These are phyloP conservation scores for Trichacis sp. DNA, from an alignment of 2,888 invertebrate genomes.

Conservation along the genomic window DNA sequence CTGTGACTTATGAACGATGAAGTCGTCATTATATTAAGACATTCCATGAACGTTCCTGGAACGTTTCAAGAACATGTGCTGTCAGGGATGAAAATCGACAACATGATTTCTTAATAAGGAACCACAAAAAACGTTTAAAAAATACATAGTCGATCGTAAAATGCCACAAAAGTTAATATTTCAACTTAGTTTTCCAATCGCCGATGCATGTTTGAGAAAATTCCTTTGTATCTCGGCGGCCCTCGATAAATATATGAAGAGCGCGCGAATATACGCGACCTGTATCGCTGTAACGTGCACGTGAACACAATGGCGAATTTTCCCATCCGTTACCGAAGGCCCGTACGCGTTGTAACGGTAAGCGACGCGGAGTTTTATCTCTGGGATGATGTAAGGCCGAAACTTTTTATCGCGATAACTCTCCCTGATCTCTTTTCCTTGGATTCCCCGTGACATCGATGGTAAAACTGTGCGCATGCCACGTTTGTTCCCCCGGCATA, in stretches of 20 bases:
- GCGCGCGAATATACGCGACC: conserved; percentile 33
- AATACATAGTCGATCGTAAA: too few relatives aligned
- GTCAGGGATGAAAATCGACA: too few relatives aligned
- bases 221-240: conserved; percentile 5
- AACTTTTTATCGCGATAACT: conserved; percentile 44
- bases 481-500: conserved; percentile 30
- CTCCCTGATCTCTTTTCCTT: conserved; percentile 43
- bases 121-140: too few relatives aligned
- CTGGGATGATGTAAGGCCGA: conserved; percentile 44
- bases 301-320: conserved; percentile 44
- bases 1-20: too few relatives aligned
- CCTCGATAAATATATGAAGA: conserved; percentile 38
- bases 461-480: conserved; percentile 40
- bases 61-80: too few relatives aligned
- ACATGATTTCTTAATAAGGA: too few relatives aligned
- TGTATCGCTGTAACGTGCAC: conserved; percentile 37
- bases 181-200: too few relatives aligned
- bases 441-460: conserved; percentile 43
- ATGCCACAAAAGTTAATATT: too few relatives aligned
- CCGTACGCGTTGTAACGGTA: conserved; percentile 38
- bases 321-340: conserved; percentile 41
- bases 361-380: conserved; percentile 44
- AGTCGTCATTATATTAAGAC: too few relatives aligned
- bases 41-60: too few relatives aligned
- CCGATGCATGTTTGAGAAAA: background rate